These are phyloP conservation scores for Rhabdophis nuchalis DNA, from an alignment of 2,797 vertebrate genomes.

Conservation along the genomic window DNA sequence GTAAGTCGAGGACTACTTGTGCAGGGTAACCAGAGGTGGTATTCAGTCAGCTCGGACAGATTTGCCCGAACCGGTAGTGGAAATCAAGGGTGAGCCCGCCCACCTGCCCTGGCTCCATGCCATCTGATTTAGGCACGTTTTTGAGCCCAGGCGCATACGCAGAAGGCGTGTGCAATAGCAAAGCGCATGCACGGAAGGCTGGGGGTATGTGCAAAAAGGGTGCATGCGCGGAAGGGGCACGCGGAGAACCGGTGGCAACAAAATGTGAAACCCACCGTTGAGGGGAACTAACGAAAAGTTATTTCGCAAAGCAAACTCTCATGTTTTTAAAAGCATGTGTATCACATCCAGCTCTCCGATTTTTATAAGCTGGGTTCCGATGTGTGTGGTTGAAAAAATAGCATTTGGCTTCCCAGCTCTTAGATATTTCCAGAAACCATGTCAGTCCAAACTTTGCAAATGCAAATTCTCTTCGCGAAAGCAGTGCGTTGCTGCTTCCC, in stretches of 20 bases:
- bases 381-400: not conserved
- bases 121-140: too few species aligned
- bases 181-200: too few species aligned
- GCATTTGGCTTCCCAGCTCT: not conserved
- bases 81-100: too few species aligned
- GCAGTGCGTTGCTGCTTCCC: not conserved
- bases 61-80: accelerated
- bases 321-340: too few species aligned
- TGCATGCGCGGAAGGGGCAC: too few species aligned
- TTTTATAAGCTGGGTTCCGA: not conserved
- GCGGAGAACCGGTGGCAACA: too few species aligned
- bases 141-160: too few species aligned
- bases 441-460: not conserved
- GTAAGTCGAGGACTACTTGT: not conserved
- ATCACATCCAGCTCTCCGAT: not conserved
- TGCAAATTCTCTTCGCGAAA: not conserved
- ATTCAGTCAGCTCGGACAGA: too few species aligned
- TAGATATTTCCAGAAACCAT: too few species aligned
- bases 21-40: not conserved
- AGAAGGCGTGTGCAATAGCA: too few species aligned
- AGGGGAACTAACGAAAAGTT: not conserved
- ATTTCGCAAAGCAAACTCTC: not conserved
- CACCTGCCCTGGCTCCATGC: too few species aligned
- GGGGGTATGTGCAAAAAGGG: accelerated
- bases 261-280: too few species aligned